These are phyloP conservation scores for Vespertilio murinus DNA, from an alignment of 2,797 vertebrate species.

Conservation along the genomic window DNA sequence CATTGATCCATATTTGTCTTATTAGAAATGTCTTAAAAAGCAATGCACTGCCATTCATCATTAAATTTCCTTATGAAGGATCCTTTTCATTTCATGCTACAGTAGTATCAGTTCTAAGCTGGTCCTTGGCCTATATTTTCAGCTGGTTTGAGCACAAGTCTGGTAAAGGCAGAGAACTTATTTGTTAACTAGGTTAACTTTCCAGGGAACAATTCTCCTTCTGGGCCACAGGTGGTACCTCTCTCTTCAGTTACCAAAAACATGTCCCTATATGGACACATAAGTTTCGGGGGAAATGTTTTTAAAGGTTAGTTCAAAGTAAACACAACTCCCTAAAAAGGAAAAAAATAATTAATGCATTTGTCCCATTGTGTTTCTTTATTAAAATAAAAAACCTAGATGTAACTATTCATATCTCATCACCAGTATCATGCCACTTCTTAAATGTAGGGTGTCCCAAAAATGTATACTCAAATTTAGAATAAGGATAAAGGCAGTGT, in stretches of 20 bases:
- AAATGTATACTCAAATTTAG: too few species aligned
- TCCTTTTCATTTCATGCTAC: conserved; percentile 23
- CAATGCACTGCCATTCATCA: not conserved
- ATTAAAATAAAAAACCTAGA: not conserved
- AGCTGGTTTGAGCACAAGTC: not conserved
- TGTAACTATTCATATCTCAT: not conserved
- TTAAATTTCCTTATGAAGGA: not conserved
- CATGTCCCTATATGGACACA: not conserved
- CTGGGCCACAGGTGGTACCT: not conserved
- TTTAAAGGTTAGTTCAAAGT: not conserved
- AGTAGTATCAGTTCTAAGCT: not conserved
- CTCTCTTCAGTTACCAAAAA: not conserved
- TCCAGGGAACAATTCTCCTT: not conserved
- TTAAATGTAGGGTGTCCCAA: not conserved
- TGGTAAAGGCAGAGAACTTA: not conserved
- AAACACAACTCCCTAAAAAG: not conserved
- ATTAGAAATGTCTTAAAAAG: conserved; percentile 11
- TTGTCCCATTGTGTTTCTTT: not conserved
- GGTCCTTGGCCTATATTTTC: not conserved
- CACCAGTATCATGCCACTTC: not conserved
- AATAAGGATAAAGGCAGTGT: too few species aligned
- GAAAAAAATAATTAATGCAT: not conserved
- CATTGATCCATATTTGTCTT: not conserved
- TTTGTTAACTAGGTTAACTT: not conserved
- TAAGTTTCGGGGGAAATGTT: not conserved